Evolutionary conservation across 1,140 invertebrate genomes (phyloP), one percentile per base, ranked within the genome.

Genomic region (Drosophila biarmipes): DNA sequence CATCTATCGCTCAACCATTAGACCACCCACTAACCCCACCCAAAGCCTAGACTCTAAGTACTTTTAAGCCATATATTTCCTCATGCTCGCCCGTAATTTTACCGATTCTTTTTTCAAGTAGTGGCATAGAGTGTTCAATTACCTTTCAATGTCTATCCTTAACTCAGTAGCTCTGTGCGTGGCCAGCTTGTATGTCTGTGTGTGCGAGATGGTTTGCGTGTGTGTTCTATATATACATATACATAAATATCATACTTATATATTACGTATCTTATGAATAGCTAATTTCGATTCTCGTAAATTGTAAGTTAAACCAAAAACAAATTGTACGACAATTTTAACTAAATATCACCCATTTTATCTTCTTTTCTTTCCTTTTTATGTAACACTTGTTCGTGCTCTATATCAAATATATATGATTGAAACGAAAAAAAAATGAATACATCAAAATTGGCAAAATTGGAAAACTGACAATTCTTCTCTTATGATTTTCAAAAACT

Each of bases 351-450:
- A 91, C 81, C 90, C 76, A 91, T 90, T 91, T 91, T 91, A 79
- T 91, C 87, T 91, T 89, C 85, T 91, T 91, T 91, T 91, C 85
- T 91, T 91, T 90, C 79, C 86, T 91, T 91, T 91, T 91, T 86
- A 86, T 86, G 82, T 86, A 86, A 86, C 82, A 86, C 82, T 87
- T 86, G 82, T 86, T 87, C 82, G 81, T 91, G 89, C 90, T 91
- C 90, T 91, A 78, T 87, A 87, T 67, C 51, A 89, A 87, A 89
- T 75, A 80, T 64, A 75, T 87, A 86, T 80, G 71, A 80, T 77
- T 55, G 64, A 71, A 51, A 73, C 68, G 57, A 67, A 80, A 75
- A 74, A 56, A 49, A 40, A 31, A 71, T 54, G 52, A 45, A 73
- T 53, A 81, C 69, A 89, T 87, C 84, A 89, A 86, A 90, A 91